Conservation (phyloP, 2,797 vertebrate genomes). For the Lepidocolaptes lacrymiger region DNA sequence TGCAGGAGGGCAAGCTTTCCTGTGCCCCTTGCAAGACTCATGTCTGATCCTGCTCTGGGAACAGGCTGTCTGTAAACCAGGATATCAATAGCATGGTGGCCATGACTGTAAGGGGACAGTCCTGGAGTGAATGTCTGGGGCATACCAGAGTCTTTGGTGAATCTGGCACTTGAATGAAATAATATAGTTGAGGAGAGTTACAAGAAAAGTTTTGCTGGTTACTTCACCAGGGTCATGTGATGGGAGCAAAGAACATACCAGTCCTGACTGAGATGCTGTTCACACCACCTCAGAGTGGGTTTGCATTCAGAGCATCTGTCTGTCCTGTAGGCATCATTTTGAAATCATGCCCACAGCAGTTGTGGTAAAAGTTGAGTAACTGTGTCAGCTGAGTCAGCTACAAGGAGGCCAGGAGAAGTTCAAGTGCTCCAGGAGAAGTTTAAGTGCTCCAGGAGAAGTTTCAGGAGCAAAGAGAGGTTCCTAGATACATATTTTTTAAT, state of each 20-base stretch:
- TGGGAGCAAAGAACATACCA: not conserved
- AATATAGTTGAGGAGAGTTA: not conserved
- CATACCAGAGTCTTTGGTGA: not conserved
- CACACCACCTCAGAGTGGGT: not conserved
- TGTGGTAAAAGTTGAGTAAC: constrained; percentile 16
- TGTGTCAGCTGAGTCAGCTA: not conserved
- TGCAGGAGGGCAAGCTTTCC: not conserved
- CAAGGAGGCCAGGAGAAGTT: not conserved
- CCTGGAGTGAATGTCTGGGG: not conserved
- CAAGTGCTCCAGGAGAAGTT: not conserved
- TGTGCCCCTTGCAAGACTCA: not conserved
- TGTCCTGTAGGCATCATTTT: not conserved
- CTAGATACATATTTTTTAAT: not conserved
- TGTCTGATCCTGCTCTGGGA: not conserved
- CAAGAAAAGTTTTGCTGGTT: not conserved
- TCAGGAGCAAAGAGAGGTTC: not conserved
- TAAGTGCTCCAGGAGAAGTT: not conserved
- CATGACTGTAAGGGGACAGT: not conserved
- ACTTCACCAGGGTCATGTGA: not conserved
- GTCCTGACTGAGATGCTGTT: not conserved
- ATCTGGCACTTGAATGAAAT: not conserved
- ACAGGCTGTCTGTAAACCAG: not conserved
- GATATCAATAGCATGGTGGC: not conserved
- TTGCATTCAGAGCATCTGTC: not conserved
- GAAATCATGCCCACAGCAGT: not conserved